Base-by-base conservation (phyloP, 1,140 invertebrate species). In the Temnothorax longispinosus region DNA sequence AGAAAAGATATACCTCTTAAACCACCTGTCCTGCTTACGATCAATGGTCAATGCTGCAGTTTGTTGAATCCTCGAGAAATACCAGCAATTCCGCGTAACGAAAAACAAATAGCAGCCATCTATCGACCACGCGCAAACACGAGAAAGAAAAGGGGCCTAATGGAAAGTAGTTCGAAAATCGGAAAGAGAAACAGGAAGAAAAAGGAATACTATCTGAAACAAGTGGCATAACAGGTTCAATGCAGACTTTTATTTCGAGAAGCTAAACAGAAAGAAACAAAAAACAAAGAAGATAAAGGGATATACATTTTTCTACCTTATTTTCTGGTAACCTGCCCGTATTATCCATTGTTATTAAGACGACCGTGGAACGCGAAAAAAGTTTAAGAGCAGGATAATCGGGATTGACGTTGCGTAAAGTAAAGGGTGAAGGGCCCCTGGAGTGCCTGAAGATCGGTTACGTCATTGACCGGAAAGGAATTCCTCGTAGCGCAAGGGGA, bases 61-160 rank as follows among this genome's bases (percentile, higher is more conserved):
- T 93, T 93, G 91, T 91, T 90, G 44, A 94, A 89, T 91, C 88
- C 92, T 94, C 86, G 87, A 93, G 91, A 92, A 90, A 93, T 88
- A 93, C 88, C 88, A 87, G 85, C 91, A 92, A 92, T 93, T 92
- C 90, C 92, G 76, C 89, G 85, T 93, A 93, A 93, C 91, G 93
- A 94, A 93, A 94, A 93, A 93, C 91, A 94, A 93, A 94, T 91
- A 93, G 87, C 77, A 58, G 60, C 50, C 52, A 91, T 88, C 77
- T 84, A 92, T 91, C 88, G 90, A 89, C 21, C 21, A 18, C 8
- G 85, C 47, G 76, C 52, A 75, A 32, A 60, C 21, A 56, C 44
- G 54, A 72, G 60, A 64, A 86, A 60, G 35, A 67, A 58, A 76
- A 54, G 58, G 41, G 18, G 58, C 18, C 35, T 38, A 41, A 32